phyloP scores from a whole-genome alignment of 2,888 invertebrate species.

The Dysmachus trigonus region DNA sequence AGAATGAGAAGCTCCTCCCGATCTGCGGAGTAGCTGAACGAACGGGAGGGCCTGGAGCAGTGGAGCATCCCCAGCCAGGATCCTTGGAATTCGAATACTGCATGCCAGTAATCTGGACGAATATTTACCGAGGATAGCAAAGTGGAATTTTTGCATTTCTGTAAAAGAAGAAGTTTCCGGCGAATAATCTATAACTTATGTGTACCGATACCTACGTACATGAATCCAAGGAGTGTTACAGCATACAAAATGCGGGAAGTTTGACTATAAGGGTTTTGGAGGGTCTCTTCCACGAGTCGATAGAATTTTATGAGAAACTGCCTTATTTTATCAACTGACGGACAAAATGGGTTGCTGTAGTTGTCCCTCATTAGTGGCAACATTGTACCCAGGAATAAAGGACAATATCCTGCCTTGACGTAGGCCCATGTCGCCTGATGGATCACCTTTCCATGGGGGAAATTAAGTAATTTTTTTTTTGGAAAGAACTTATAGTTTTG shows the following conservation, averaged over 20 bases:
- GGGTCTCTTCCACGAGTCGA: constrained; percentile 51
- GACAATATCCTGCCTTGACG: constrained; percentile 54
- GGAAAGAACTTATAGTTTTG: background rate
- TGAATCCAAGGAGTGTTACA: constrained; percentile 56
- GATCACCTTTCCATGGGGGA: constrained; percentile 51
- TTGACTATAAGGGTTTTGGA: constrained; percentile 50
- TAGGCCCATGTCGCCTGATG: constrained; percentile 54
- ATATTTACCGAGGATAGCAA: constrained; percentile 50
- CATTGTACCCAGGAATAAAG: constrained; percentile 55
- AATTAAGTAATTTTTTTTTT: background rate
- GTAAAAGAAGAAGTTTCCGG: background rate
- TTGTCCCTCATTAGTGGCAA: constrained; percentile 53
- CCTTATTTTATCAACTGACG: constrained; percentile 52
- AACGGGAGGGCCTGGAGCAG: constrained; percentile 48
- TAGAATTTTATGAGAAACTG: constrained; percentile 56
- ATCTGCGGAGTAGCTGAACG: constrained; percentile 49
- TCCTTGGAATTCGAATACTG: constrained; percentile 54
- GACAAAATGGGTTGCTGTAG: constrained; percentile 51
- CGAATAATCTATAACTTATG: background rate
- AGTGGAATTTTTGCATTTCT: constrained; percentile 55
- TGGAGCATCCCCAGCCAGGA: constrained; percentile 55
- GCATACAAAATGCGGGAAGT: constrained; percentile 54
- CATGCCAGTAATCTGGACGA: constrained; percentile 52
- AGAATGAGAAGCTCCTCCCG: constrained; percentile 55
- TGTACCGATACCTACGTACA: constrained; percentile 52